A percentile compares a stretch with the other conserved stretches of the same genome.
These are phyloP conservation scores for Pocillopora damicornis DNA, from an alignment of 64 coral and sea anemone genomes.

Conservation along the genomic window DNA sequence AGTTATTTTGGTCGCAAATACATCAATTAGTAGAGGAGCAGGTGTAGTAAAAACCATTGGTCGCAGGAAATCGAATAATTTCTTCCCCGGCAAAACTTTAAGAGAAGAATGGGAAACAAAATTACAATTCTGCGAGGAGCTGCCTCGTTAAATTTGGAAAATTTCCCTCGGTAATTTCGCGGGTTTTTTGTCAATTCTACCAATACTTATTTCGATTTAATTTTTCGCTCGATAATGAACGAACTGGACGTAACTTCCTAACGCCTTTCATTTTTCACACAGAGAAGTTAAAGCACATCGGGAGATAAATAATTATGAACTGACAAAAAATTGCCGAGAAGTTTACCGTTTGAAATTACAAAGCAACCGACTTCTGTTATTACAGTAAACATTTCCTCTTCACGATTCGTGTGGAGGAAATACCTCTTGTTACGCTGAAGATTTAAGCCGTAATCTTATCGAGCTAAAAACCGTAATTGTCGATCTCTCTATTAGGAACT, in stretches of 20 bases:
- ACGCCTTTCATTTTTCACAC: slow-evolving; percentile 10
- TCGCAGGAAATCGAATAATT: slow-evolving; percentile 12
- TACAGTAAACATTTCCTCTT: background rate
- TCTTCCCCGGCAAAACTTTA: background rate
- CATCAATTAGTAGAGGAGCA: slow-evolving; percentile 17
- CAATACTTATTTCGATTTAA: slow-evolving; percentile 12
- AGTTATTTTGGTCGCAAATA: background rate
- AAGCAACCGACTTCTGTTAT: too few relatives aligned
- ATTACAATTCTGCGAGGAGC: background rate
- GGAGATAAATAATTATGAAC: background rate
- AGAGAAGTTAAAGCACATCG: slow-evolving; percentile 22
- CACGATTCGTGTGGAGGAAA: background rate
- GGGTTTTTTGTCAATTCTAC: background rate
- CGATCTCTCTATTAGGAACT: slow-evolving; percentile 10
- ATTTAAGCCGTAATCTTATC: background rate
- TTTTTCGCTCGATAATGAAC: background rate
- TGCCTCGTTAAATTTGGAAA: background rate
- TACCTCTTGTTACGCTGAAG: background rate
- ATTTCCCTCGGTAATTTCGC: background rate
- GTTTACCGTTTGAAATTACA: too few relatives aligned
- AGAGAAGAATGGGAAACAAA: background rate
- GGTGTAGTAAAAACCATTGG: background rate
- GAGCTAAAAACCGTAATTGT: slow-evolving; percentile 9
- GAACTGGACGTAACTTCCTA: slow-evolving; percentile 1
- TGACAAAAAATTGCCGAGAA: background rate